phyloP scores from a whole-genome alignment of 1,140 invertebrate genomes.

The Luehdorfia chinensis region DNA sequence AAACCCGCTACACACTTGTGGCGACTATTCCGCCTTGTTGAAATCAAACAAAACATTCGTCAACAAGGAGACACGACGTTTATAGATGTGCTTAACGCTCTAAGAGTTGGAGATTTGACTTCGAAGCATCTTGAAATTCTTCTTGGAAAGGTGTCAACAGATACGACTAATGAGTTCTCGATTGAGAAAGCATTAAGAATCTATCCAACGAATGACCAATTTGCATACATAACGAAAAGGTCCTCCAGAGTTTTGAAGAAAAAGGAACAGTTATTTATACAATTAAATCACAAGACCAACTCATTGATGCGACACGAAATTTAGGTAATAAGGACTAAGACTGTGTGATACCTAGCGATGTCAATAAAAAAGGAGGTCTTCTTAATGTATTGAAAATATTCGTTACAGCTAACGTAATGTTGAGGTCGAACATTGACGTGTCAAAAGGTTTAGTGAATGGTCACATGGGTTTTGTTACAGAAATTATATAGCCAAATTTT shows the following conservation, averaged over 20 bases:
- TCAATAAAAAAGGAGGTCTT: background rate
- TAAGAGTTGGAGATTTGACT: slow-evolving; percentile 24
- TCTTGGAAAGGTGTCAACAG: slow-evolving; percentile 9
- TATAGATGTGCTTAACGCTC: slow-evolving; percentile 28
- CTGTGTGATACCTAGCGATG: too few species aligned
- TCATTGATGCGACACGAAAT: too few species aligned
- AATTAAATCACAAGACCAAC: slow-evolving; percentile 18
- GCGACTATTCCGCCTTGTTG: too few species aligned
- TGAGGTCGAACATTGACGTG: slow-evolving; percentile 47
- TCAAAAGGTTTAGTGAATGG: slow-evolving; percentile 43
- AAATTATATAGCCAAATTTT: slow-evolving; percentile 25
- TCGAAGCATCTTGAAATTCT: too few species aligned
- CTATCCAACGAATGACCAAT: slow-evolving; percentile 22
- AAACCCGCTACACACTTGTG: too few species aligned
- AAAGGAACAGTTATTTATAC: slow-evolving; percentile 12
- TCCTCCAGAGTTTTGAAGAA: slow-evolving; percentile 17
- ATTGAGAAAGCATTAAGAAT: slow-evolving; percentile 27
- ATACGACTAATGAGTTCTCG: slow-evolving; percentile 17
- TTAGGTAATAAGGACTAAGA: too few species aligned
- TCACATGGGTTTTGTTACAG: slow-evolving; percentile 28
- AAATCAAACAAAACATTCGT: too few species aligned
- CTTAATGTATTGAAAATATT: slow-evolving; percentile 26
- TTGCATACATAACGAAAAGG: slow-evolving; percentile 15
- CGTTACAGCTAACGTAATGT: slow-evolving; percentile 40
- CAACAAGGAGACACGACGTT: slow-evolving; percentile 27